These are phyloP conservation scores for Emydocephalus ijimae DNA, from an alignment of 2,113 vertebrate genomes.

Conservation along the genomic window DNA sequence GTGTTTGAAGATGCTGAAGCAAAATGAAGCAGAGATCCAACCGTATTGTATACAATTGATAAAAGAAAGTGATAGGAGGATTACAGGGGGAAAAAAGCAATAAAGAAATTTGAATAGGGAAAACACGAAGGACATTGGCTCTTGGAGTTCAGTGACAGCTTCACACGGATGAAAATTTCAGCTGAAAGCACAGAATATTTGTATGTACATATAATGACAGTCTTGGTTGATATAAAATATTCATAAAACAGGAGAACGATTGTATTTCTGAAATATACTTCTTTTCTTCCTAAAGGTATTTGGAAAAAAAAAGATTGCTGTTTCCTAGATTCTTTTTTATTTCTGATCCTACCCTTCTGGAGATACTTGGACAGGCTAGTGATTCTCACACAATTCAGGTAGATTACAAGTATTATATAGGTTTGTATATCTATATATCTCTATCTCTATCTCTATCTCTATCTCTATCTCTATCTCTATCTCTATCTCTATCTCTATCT, in stretches of 20 bases:
- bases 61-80: not conserved
- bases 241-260: conserved; percentile 4
- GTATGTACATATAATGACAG: not conserved
- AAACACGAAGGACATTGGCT: too few relatives aligned
- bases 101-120: not conserved
- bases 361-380: conserved; percentile 81
- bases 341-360: conserved; percentile 77
- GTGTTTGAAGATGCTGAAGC: not conserved
- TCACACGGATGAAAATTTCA: not conserved
- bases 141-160: not conserved
- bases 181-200: not conserved
- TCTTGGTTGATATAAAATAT: not conserved
- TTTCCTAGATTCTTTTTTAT: conserved; percentile 81
- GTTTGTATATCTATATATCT: too few relatives aligned
- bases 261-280: conserved; percentile 33
- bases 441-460: too few relatives aligned
- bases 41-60: not conserved
- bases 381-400: conserved; percentile 81
- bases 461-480: too few relatives aligned
- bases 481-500: too few relatives aligned
- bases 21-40: not conserved
- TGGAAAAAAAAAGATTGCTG: conserved; percentile 77
- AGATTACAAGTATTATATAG: not conserved
- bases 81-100: not conserved
- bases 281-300: conserved; percentile 66